Base-by-base conservation (phyloP, 2,113 vertebrate species). In the Corvus moneduloides region DNA sequence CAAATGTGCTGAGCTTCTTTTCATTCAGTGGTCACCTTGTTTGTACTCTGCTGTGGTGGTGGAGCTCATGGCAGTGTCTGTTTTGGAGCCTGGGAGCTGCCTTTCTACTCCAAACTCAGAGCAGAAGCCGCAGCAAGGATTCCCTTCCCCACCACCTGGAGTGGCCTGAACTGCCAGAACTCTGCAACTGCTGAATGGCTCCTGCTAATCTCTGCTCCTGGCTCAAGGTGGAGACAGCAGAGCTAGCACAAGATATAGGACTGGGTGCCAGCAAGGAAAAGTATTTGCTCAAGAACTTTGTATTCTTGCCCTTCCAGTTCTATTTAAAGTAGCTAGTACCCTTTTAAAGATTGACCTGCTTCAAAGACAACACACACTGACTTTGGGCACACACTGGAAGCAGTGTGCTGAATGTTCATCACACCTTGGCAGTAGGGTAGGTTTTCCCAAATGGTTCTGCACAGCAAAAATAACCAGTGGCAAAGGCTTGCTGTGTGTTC, bases 241-340 rank as follows among this genome's bases (percentile, higher is more conserved):
- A 84, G 59, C 49, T 72, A 54, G 27, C 24, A 23, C 15, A 27
- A 67, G 52, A 5, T 68, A 6, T 4, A 18, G 22, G 39, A 55
- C 74, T 67, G 63, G 22, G 26, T 92, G 61, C 44, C 73, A 78
- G 55, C 39, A 78, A 41, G 33, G 32, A 51, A 61, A 86, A 86
- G 76, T 77, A 94, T 64, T 93, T 96, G 56, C 73, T 92, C 41
- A 79, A 66, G 80, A 56, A 44, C 80, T 83, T 73, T 11, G 51
- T 92, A 69, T 64, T 67, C 75, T 91, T 64, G 73, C 68, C 63
- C 82, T 95, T 93, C 33, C 2, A 9, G 75, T 74, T 88, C 82
- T 89, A 10, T 83, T 91, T 91, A 63, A 89, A 84, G 86, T 75
- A 52, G 18, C 54, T 55, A 26, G 58, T 84, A 77, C 13, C 3